Evolutionary conservation across 1,140 invertebrate species (phyloP), one percentile per base, ranked within the genome.

Genomic region (Mycetomoellerius zeteki): DNA sequence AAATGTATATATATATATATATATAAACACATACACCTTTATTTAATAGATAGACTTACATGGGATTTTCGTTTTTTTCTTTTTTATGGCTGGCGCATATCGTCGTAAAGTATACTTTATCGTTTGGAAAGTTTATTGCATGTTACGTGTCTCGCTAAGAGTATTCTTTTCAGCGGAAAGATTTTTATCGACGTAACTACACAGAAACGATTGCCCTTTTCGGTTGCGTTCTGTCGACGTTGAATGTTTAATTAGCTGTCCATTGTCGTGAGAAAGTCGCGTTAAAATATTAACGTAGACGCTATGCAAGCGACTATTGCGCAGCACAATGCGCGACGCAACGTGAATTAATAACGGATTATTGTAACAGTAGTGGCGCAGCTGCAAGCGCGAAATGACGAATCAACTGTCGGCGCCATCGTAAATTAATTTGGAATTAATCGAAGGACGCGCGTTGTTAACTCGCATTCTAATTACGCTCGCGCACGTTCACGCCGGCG

Each of bases 341-440:
- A 84, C 54, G 54, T 84, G 69, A 84, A 84, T 84, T 84, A 84
- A 84, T 84, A 67, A 84, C 54, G 56, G 54, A 75, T 84, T 84
- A 84, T 78, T 82, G 67, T 73, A 82, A 58, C n/a, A n/a, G 8
- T 5, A 75, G 19, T 14, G 21, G 54, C 33, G 54, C 33, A 60
- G 54, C 78, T 72, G 37, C 67, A n/a, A 47, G 30, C 69, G 67
- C 67, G 54, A 37, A 60, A 73, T 71, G 80, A 47, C 69, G 52
- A 56, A 81, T 81, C 78, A 81, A 71, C 64, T 69, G 56, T 84
- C 69, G 37, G 54, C 52, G 54, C 52, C 19, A 54, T 82, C 24
- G 80, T 84, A 84, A 82, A 82, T 82, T 84, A 84, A 84, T 84
- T 73, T 56, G 24, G 43, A 84, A 84, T 84, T 84, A 84, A 84